phyloP scores from a whole-genome alignment of 2,113 vertebrate species.

The Scomber colias region DNA sequence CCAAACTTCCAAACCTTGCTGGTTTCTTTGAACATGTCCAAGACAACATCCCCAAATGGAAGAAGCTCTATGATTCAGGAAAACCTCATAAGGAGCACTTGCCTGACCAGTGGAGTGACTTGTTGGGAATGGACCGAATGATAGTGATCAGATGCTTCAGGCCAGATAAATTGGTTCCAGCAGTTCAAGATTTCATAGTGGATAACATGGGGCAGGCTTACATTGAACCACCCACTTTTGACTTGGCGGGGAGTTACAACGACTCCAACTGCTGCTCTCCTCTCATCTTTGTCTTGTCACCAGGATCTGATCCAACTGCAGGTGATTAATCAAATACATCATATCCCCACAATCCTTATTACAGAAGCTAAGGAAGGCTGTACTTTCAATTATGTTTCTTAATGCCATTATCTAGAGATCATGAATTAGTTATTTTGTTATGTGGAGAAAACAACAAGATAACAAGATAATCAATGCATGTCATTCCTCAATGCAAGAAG shows the following conservation, averaged over 20 bases:
- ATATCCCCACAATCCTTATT: background rate
- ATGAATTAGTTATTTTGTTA: too few relatives aligned
- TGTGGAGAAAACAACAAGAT: too few relatives aligned
- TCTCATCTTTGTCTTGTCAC: slow-evolving; percentile 93
- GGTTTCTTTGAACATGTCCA: slow-evolving; percentile 86
- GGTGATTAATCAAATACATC: slow-evolving; percentile 79
- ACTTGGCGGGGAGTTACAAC: slow-evolving; percentile 90
- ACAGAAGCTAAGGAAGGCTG: too few relatives aligned
- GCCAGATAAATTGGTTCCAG: slow-evolving; percentile 92
- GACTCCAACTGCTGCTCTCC: slow-evolving; percentile 93
- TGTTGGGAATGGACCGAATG: slow-evolving; percentile 87
- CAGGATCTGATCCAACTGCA: slow-evolving; percentile 94
- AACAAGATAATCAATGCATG: too few relatives aligned
- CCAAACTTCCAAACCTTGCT: slow-evolving; percentile 81
- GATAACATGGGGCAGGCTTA: slow-evolving; percentile 88
- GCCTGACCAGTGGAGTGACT: slow-evolving; percentile 83
- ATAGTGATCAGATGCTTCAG: slow-evolving; percentile 90
- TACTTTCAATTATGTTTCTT: too few relatives aligned
- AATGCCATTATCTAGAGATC: too few relatives aligned
- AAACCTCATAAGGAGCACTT: slow-evolving; percentile 87
- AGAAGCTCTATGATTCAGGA: slow-evolving; percentile 89
- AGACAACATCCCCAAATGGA: slow-evolving; percentile 84
- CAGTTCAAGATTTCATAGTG: slow-evolving; percentile 88
- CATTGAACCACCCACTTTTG: slow-evolving; percentile 92
- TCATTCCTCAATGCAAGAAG: too few relatives aligned